Evolutionary conservation across 1,140 invertebrate genomes (phyloP), one percentile per base, ranked within the genome.

Genomic region (Sipha flava): DNA sequence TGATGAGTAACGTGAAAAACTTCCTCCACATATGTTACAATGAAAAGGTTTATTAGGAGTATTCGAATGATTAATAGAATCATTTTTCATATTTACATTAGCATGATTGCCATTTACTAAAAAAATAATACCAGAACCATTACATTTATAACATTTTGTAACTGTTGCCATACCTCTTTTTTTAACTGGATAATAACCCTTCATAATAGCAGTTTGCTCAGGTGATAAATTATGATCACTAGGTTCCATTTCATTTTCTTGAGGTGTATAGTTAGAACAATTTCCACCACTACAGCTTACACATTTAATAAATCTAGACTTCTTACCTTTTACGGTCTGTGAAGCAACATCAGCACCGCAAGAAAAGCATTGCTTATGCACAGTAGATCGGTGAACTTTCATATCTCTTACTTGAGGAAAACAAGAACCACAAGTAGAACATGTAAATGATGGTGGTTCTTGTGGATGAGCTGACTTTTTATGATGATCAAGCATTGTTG

Each of bases 121-220:
- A 84, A 93, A 92, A 82, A 94, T 93, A 62, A 94, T 92, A 31
- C 93, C 93, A 18, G 92, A 93, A 52, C 93, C 93, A 85, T 94
- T 94, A 85, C 93, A 94, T 83, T 94, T 94, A 81, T 93, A 91
- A 85, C 93, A 94, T 84, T 94, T 94, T 18, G 92, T 93, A 54
- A 94, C 92, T 81, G 92, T 92, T 16, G 92, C 92, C 54, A 93
- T 87, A 81, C 92, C 92, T 85, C 92, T 89, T 85, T 92, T 90
- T 87, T 94, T 94, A 31, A 94, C 92, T 80, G 92, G 92, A 88
- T 93, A 92, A 85, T 93, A 90, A 31, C 90, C 90, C 88, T 85
- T 88, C 49, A 81, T 79, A 34, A 73, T 81, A 23, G 79, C 57
- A 45, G 80, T 81, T 87, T 81, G 70, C 45, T 81, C 52, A 18